phyloP scores from a whole-genome alignment of 2,888 invertebrate genomes.

The Pedicia rivosa region DNA sequence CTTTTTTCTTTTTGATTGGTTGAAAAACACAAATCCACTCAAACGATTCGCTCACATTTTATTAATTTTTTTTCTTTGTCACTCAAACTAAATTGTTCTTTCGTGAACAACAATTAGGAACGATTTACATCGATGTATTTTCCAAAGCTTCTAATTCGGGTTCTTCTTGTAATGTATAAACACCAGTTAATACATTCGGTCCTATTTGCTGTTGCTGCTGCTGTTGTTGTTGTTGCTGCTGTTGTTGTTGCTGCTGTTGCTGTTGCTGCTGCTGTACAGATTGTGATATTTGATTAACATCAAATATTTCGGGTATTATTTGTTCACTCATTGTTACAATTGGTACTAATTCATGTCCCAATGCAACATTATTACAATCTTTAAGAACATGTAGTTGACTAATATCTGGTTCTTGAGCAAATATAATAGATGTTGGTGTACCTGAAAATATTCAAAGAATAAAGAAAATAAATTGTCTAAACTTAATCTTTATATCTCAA shows the following conservation, averaged over 20 bases:
- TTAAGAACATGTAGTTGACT: constrained; percentile 26
- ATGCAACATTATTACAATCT: constrained; percentile 24
- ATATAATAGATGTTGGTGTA: constrained; percentile 35
- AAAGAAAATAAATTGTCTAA: no score
- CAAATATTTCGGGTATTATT: constrained; percentile 13
- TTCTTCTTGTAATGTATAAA: constrained; percentile 39
- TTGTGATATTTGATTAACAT: constrained; percentile 13
- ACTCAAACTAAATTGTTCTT: no score
- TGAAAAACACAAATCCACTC: no score
- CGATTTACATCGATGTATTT: constrained; percentile 25
- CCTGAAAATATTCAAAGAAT: no score
- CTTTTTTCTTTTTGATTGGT: no score
- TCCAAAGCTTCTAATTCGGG: constrained; percentile 37
- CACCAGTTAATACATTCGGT: constrained; percentile 30
- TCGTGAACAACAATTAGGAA: no score
- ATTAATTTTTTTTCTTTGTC: no score
- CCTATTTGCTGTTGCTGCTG: constrained; percentile 11
- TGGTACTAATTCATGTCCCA: constrained; percentile 28
- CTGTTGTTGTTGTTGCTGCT: constrained; percentile 10
- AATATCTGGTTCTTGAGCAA: constrained; percentile 20
- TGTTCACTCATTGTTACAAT: constrained; percentile 20
- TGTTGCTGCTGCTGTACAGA: constrained; percentile 19
- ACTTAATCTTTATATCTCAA: no score
- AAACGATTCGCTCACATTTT: no score
- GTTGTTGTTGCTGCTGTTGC: constrained; percentile 17